A percentile compares a stretch with the other conserved stretches of the same genome.
Conservation (phyloP, 2,797 vertebrate genomes). For the Cirrhinus mrigala region DNA sequence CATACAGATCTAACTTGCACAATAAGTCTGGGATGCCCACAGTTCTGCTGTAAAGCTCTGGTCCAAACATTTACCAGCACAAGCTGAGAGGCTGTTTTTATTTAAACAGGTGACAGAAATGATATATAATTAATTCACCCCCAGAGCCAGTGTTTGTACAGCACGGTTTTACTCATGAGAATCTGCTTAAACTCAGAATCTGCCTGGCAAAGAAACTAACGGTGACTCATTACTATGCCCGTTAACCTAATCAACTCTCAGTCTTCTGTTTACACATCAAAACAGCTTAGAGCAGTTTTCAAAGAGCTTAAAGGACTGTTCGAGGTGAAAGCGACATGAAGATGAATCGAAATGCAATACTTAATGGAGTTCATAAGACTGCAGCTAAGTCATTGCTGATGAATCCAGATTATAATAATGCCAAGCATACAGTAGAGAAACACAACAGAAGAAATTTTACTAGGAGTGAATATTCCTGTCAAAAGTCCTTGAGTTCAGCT, state of each 20-base stretch:
- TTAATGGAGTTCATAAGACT: background rate
- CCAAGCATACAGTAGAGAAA: constrained; percentile 7
- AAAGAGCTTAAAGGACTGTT: background rate
- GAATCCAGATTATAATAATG: constrained; percentile 7
- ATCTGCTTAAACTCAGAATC: constrained; percentile 40
- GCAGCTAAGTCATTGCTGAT: background rate
- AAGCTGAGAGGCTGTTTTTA: constrained; percentile 22
- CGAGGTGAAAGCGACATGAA: constrained; percentile 1
- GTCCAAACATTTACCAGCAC: constrained; percentile 45
- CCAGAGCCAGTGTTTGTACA: constrained; percentile 40
- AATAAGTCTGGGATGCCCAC: constrained; percentile 1
- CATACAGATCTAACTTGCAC: constrained; percentile 26
- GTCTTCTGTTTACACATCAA: constrained; percentile 39
- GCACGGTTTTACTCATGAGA: constrained; percentile 35
- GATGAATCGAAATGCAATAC: constrained; percentile 16
- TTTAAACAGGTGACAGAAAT: constrained; percentile 47
- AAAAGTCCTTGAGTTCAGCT: constrained; percentile 44
- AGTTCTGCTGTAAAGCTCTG: constrained; percentile 21
- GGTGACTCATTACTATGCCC: constrained; percentile 43
- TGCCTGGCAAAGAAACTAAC: constrained; percentile 20
- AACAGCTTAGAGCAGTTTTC: constrained; percentile 23
- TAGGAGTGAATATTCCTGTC: constrained; percentile 26
- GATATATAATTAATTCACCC: constrained; percentile 59
- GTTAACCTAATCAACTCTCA: constrained; percentile 51
- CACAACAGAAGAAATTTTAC: background rate